Percentiles rank a stretch among this genome's conserved stretches.
Conservation (phyloP, 2,797 vertebrate species). For the Onychomys torridus region DNA sequence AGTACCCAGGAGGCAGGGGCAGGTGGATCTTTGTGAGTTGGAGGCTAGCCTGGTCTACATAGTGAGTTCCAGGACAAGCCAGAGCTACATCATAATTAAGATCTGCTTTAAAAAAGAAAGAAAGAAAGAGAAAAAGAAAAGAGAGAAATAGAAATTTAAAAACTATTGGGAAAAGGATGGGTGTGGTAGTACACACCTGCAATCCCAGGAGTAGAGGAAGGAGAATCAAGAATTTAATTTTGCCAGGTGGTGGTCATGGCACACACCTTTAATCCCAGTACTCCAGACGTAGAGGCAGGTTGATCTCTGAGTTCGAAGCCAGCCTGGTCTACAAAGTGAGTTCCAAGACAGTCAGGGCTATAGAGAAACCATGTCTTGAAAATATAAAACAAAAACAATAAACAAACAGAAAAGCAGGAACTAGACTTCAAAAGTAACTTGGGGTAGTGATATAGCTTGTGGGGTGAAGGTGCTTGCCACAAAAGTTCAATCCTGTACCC, state of each 20-base stretch:
- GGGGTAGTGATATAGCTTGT: background rate
- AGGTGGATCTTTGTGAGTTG: background rate
- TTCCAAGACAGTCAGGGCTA: background rate
- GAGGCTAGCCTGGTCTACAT: background rate
- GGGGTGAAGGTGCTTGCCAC: background rate
- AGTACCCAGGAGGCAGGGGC: too few species aligned
- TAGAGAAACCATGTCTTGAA: too few species aligned
- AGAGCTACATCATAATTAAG: background rate
- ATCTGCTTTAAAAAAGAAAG: background rate
- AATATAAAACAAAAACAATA: background rate
- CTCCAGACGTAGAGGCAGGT: background rate
- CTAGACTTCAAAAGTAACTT: background rate
- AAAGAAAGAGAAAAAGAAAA: rapidly evolving
- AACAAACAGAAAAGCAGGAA: background rate
- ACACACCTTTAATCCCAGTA: background rate
- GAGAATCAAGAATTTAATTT: background rate
- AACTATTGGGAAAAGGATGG: background rate
- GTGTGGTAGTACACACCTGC: background rate
- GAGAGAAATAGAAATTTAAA: background rate
- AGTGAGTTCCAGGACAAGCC: background rate
- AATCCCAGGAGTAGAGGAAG: background rate
- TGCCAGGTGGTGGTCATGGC: background rate
- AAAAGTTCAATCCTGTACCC: background rate
- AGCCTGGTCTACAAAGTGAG: background rate
- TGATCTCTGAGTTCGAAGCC: background rate